A percentile compares a stretch with the other conserved stretches of the same genome.
Evolutionary conservation across 2,113 vertebrate genomes (phyloP).

Genomic region (Calidris pygmaea): DNA sequence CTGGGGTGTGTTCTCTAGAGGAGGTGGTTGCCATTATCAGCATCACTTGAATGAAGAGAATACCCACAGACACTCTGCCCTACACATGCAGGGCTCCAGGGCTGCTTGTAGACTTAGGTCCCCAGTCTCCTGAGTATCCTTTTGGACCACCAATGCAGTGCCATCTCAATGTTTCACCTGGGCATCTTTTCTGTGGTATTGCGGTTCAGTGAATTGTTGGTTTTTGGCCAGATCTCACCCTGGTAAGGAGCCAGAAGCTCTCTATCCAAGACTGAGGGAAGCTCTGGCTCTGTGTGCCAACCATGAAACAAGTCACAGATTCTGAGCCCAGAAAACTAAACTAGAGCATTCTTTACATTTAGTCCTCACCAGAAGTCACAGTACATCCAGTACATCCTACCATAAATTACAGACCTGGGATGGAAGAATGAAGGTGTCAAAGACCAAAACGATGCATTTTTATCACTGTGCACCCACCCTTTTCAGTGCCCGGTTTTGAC

Average conservation of each 20-base stretch:
- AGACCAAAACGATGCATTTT: neutral
- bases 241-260: neutral
- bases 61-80: neutral
- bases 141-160: neutral
- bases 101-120: neutral
- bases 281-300: neutral
- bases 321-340: neutral
- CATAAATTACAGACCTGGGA: neutral
- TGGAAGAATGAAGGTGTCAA: neutral
- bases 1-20: neutral
- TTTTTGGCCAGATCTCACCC: neutral
- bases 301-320: neutral
- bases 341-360: neutral
- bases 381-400: neutral
- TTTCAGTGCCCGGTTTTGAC: neutral
- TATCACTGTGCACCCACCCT: neutral
- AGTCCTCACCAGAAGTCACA: neutral
- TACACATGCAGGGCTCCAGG: neutral
- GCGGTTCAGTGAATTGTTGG: neutral
- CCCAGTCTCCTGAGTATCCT: neutral
- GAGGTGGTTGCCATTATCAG: neutral
- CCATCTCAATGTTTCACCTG: neutral
- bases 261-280: neutral
- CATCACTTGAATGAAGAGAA: neutral
- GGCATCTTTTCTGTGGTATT: neutral